Base-by-base conservation (phyloP, 2,888 invertebrate genomes). In the Phorcus lineatus region DNA sequence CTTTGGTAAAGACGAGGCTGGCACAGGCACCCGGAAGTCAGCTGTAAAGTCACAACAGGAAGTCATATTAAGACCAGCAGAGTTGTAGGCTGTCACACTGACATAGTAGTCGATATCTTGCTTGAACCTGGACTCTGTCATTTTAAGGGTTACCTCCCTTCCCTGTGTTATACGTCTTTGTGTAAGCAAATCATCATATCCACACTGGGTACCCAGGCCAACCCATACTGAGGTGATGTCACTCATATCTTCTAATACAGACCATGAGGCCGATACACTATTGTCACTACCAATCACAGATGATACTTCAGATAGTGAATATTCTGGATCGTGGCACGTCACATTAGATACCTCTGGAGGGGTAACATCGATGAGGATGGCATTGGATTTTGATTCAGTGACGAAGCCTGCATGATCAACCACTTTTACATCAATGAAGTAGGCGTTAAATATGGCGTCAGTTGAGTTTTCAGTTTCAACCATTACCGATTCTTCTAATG, bases 251-350 rank as follows among this genome's bases (percentile, higher is more conserved):
- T 88, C 88, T 0, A 78, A 78, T 53, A 84, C 85, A 28, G 86
- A 83, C 88, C 88, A 88, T 36, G 82, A 85, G 1, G 85, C 86
- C 13, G 85, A 86, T 4, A 88, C 82, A 24, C 81, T 80, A 22
- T 86, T 84, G 74, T 82, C 86, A 17, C 86, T 85, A 4, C 88
- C 88, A 19, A 85, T 80, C 28, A 81, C 83, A 0, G 74, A n/a
- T 9, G 85, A 79, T 0, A 85, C 86, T 77, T 86, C 86, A 67
- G 88, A 87, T 40, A 80, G 75, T 19, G 84, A 85, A 54, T 86
- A 83, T 0, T 82, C 78, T 3, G 89, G 89, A 67, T 88, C 86
- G 7, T 85, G 66, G 75, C 89, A 89, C 74, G 81, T 82, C n/a
- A 89, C 83, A 62, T 83, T 86, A 1, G 82, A 81, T 57, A 84